These are phyloP conservation scores for Rosalia funebris DNA, from an alignment of 2,888 invertebrate genomes.

Conservation along the genomic window DNA sequence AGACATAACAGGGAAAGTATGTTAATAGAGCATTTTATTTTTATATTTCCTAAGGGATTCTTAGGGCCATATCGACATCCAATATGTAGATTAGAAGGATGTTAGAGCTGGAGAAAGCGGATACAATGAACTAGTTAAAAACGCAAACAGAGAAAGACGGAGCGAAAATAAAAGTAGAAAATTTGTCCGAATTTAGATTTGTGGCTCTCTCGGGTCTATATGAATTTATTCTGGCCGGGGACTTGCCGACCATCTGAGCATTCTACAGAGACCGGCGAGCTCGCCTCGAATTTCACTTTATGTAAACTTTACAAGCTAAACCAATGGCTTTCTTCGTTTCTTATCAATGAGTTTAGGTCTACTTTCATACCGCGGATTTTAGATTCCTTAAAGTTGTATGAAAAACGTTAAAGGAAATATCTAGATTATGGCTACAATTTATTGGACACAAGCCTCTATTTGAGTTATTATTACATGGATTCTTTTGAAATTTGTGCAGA, in stretches of 20 bases:
- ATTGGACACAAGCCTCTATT: too few species aligned
- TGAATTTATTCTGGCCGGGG: background rate
- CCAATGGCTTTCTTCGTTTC: background rate
- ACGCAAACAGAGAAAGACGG: slow-evolving; percentile 32
- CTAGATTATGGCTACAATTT: too few species aligned
- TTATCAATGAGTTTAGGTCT: too few species aligned
- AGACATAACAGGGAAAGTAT: too few species aligned
- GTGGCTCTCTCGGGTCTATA: slow-evolving; percentile 3
- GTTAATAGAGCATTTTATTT: too few species aligned
- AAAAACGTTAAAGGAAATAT: too few species aligned
- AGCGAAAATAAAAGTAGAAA: slow-evolving; percentile 15
- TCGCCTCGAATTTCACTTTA: slow-evolving; percentile 1
- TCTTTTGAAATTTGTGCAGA: too few species aligned
- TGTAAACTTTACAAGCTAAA: background rate
- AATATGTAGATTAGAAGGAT: slow-evolving; percentile 36
- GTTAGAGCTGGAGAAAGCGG: slow-evolving; percentile 44
- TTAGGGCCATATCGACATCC: background rate
- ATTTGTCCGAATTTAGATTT: slow-evolving; percentile 5
- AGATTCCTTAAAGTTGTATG: too few species aligned
- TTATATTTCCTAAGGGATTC: background rate
- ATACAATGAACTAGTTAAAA: slow-evolving; percentile 47
- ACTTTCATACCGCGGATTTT: too few species aligned
- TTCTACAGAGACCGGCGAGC: slow-evolving; percentile 4
- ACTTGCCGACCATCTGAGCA: slow-evolving; percentile 9
- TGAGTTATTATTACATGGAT: too few species aligned